These are phyloP conservation scores for Leptinotarsa tumamoca DNA, from an alignment of 2,888 invertebrate genomes.

Conservation along the genomic window DNA sequence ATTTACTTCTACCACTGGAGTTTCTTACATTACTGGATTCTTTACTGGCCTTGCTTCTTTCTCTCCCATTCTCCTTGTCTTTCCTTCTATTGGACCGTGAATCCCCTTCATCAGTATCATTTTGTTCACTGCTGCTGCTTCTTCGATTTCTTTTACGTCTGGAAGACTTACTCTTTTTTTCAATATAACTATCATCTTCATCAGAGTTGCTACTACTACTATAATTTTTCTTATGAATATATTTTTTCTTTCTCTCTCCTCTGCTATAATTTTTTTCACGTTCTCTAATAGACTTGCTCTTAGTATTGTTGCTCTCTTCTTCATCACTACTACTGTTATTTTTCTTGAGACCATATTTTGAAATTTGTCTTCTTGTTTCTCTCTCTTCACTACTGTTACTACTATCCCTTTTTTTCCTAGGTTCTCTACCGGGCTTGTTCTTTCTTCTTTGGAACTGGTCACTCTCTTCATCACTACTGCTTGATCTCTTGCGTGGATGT, in stretches of 20 bases:
- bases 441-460: too few relatives aligned
- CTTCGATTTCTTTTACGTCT: background rate
- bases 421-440: background rate
- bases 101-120: background rate
- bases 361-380: slow-evolving; percentile 24
- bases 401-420: slow-evolving; percentile 19
- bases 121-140: background rate
- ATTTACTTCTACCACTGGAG: too few relatives aligned
- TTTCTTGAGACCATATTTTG: background rate
- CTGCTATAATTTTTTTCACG: slow-evolving; percentile 10
- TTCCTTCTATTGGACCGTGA: background rate
- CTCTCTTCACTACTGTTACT: slow-evolving; percentile 26
- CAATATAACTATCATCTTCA: slow-evolving; percentile 22
- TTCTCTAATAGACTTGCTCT: background rate
- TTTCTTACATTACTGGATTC: too few relatives aligned
- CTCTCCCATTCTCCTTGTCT: background rate
- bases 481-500: background rate
- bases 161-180: slow-evolving; percentile 3
- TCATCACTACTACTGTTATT: slow-evolving; percentile 5
- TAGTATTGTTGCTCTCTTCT: background rate
- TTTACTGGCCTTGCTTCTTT: too few relatives aligned
- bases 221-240: slow-evolving; percentile 9
- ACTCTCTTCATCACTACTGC: background rate
- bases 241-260: background rate
- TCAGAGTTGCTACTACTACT: slow-evolving; percentile 25